Conservation (phyloP, 2,797 vertebrate species). For the Brachyrhaphis roseni region DNA sequence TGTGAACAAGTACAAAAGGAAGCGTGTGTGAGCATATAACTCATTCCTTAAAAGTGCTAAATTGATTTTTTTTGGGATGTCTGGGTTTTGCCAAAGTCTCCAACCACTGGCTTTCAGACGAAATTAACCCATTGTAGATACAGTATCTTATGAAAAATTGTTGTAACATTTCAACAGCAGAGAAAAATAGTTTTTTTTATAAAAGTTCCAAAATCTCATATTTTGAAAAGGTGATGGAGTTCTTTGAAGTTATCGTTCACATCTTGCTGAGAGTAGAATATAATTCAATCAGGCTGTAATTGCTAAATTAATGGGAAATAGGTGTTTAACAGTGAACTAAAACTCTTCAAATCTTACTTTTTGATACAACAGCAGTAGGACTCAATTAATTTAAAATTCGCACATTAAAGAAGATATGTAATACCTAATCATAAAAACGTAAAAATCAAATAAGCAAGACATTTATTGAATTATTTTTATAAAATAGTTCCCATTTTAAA, state of each 20-base stretch:
- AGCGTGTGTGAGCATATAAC: constrained; percentile 68
- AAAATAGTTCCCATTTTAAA: not conserved
- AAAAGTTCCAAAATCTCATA: constrained; percentile 3
- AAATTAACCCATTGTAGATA: constrained; percentile 36
- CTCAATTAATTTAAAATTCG: not conserved
- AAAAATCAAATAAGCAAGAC: not conserved
- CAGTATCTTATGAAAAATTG: constrained; percentile 19
- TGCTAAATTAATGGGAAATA: not conserved
- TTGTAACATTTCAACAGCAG: constrained; percentile 8
- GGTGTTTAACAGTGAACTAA: not conserved
- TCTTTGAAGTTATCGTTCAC: constrained; percentile 1
- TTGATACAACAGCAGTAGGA: not conserved
- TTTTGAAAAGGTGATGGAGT: constrained; percentile 14
- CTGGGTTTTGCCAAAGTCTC: constrained; percentile 51
- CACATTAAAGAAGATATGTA: not conserved
- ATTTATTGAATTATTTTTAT: not conserved
- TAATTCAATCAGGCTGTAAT: not conserved
- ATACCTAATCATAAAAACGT: not conserved
- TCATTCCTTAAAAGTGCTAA: constrained; percentile 74
- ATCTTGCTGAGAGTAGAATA: not conserved
- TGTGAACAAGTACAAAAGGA: constrained; percentile 57
- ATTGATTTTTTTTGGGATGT: constrained; percentile 75
- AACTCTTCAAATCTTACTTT: not conserved
- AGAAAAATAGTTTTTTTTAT: constrained; percentile 2
- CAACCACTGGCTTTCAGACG: constrained; percentile 40